These are phyloP conservation scores for Daptonema setosum DNA, from an alignment of 2,888 invertebrate species.

Conservation along the genomic window DNA sequence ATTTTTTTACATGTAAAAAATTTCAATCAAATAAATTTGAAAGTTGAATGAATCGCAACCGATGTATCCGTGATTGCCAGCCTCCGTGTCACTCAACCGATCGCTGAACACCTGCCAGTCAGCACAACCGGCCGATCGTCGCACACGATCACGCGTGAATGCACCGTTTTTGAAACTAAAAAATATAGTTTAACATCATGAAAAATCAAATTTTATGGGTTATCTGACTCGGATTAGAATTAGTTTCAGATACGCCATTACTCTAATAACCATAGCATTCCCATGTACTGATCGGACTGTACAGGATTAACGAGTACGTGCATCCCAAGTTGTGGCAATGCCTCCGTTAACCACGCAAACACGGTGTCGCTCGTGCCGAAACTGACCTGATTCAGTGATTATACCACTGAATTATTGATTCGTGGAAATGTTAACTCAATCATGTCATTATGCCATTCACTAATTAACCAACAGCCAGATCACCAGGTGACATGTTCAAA, in stretches of 20 bases:
- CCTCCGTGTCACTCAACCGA: conserved; percentile 53
- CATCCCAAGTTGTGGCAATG: conserved; percentile 45
- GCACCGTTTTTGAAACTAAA: conserved; percentile 70
- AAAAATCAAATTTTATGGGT: no score
- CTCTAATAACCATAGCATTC: conserved; percentile 62
- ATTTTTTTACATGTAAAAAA: conserved; percentile 1
- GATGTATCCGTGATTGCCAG: conserved; percentile 79
- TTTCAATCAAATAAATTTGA: background rate
- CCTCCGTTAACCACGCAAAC: conserved; percentile 47
- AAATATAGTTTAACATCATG: no score
- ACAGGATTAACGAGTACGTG: conserved; percentile 72
- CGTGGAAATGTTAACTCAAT: conserved; percentile 10
- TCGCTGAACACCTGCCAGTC: conserved; percentile 67
- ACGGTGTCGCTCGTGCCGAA: conserved; percentile 76
- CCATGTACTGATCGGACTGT: conserved; percentile 55
- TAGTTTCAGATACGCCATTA: no score
- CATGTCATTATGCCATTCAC: no score
- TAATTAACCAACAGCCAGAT: conserved; percentile 64
- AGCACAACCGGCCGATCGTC: conserved; percentile 47
- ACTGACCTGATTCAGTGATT: conserved; percentile 29
- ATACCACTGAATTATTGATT: no score
- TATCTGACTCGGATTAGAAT: no score
- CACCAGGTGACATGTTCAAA: conserved; percentile 52
- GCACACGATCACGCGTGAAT: conserved; percentile 59
- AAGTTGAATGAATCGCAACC: conserved; percentile 17